Base-by-base conservation (phyloP, 1,140 invertebrate species). In the Nasonia giraulti region DNA sequence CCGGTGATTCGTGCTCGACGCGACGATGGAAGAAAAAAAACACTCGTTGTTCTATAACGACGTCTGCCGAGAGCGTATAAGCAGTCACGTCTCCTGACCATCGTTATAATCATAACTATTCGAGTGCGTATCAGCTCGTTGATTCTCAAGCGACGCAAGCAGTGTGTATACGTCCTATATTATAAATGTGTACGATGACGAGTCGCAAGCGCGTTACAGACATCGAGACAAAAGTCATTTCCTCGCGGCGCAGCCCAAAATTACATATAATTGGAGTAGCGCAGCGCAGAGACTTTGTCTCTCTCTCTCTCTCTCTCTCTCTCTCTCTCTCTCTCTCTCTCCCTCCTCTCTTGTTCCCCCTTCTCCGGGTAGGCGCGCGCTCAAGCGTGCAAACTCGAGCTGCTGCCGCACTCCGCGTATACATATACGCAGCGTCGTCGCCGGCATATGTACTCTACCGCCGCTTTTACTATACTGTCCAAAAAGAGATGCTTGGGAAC, bases 181-280 rank as follows among this genome's bases (percentile, higher is more conserved):
- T 71, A 31, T 31, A n/a, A 31, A 73, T 33, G 3, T 31, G 17
- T 73, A 73, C 71, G 37, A 62, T 71, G 68, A 79, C 86, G 75
- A 23, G 68, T 23, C 37, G 47, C 71, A 20, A 80, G 83, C 62
- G 71, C 85, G 47, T 55, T 55, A 73, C 33, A 81, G 78, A 77
- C 84, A 85, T 81, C 84, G 84, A 85, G 78, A 85, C 78, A 85
- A 85, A 81, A 85, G 79, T 85, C 79, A 85, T 85, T 85, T 85
- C 84, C 84, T 85, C 84, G 79, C 84, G 73, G 74, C 79, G 79
- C 73, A 85, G 84, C 75, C 84, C 84, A 81, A 85, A 85, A 85
- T 85, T 85, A 85, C 84, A 85, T 81, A 85, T 85, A 85, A 85
- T 85, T 86, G 81, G 82, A 86, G 82, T 86, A 83, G 77, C 40